Evolutionary conservation across 2,888 invertebrate genomes (phyloP).

Genomic region (Meiosimyza decipiens): DNA sequence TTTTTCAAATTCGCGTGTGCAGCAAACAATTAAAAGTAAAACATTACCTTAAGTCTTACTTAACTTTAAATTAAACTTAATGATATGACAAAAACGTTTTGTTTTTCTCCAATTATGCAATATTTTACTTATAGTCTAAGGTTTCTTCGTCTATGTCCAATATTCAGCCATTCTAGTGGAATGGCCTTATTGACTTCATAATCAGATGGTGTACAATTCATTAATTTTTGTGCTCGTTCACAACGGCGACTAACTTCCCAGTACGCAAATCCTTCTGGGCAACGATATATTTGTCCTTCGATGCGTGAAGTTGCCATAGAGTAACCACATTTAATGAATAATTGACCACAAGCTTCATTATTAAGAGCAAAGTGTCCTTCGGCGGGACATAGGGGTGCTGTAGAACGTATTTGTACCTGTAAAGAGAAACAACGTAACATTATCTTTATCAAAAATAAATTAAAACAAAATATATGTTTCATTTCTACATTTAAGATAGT

Average conservation of each 20-base stretch:
- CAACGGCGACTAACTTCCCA: constrained; percentile 84
- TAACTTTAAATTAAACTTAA: too few species aligned
- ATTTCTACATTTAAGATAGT: too few species aligned
- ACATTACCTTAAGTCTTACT: background rate
- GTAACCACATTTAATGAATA: constrained; percentile 78
- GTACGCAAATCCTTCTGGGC: constrained; percentile 80
- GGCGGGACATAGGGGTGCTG: constrained; percentile 72
- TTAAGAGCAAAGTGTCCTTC: constrained; percentile 79
- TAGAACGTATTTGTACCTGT: constrained; percentile 74
- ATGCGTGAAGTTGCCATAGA: constrained; percentile 68
- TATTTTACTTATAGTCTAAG: constrained; percentile 51
- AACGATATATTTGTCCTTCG: constrained; percentile 79
- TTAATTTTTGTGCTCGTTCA: constrained; percentile 73
- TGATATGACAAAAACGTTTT: too few species aligned
- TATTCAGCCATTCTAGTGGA: constrained; percentile 65
- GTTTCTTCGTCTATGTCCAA: constrained; percentile 62
- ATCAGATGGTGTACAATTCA: constrained; percentile 69
- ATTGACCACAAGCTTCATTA: constrained; percentile 75
- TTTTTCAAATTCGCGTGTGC: constrained; percentile 45
- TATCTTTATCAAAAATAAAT: too few species aligned
- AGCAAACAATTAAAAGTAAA: constrained; percentile 51
- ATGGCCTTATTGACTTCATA: constrained; percentile 55
- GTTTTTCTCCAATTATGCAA: too few species aligned
- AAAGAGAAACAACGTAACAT: constrained; percentile 45
- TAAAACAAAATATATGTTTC: background rate